Evolutionary conservation across 2,888 invertebrate genomes (phyloP), one percentile per base, ranked within the genome.

Genomic region (Rotaria macrura): DNA sequence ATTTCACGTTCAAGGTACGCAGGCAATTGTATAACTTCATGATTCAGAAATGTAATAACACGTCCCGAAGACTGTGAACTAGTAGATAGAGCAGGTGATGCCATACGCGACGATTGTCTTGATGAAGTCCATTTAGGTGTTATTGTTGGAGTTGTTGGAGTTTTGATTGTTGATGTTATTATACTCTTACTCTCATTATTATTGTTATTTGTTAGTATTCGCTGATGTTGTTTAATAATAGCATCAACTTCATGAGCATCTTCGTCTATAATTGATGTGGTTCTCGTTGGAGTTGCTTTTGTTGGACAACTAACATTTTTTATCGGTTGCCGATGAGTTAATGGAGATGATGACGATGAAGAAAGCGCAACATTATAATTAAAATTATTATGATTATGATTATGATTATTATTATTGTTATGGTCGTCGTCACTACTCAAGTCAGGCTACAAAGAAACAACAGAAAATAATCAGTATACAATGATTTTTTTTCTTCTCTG

Each of bases 101-200:
- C 43, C 57, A 74, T 74, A 84, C 86, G 84, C 20, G 86, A 79
- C 54, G 86, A 86, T 23, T 84, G 86, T 72, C 84, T 84, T 86
- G 40, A 40, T 43, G 43, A 43, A n/a, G 43, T 79, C 79, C 79
- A 79, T 79, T 79, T 79, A 43, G 79, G 9, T 79, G 79, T 25
- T 79, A n/a, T 79, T 14, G 43, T 79, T 23, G 79, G 79, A 43
- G 79, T 79, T 52, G 84, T 54, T 25, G 38, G 54, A n/a, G 38
- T 84, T 84, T 57, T 47, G 12, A 52, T 25, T 12, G n/a, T 40
- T 40, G 55, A 4, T 52, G 84, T 25, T 57, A 52, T 57, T 84
- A 79, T 25, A 49, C 49, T 38, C 14, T 25, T 38, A n/a, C 17
- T 38, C 29, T 57, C 84, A 84, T 84, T 23, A 40, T 57, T 25